Evolutionary conservation across 2,113 vertebrate species (phyloP).

Genomic region (Glaucidium brasilianum): DNA sequence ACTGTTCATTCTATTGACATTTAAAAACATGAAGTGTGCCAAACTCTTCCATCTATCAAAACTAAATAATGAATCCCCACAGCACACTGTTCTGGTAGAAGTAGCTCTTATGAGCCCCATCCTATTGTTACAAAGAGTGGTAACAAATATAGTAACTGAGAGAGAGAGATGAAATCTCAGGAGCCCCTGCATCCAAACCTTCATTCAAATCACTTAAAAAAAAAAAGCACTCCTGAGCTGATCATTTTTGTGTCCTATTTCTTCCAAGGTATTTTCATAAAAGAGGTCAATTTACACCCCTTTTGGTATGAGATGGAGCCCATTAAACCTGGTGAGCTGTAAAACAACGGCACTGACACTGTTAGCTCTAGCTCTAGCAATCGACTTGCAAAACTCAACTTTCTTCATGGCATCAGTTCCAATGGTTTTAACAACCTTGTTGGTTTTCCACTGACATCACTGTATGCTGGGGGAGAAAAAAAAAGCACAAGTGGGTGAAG

Average conservation of each 20-base stretch:
- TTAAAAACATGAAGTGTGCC: neutral
- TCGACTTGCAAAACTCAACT: neutral
- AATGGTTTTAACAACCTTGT: neutral
- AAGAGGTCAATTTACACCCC: neutral
- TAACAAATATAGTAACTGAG: neutral
- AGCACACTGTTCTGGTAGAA: neutral
- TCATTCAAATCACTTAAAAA: neutral
- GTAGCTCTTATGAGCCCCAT: neutral
- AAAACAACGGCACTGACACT: neutral
- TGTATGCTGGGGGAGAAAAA: neutral
- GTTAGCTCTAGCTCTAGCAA: neutral
- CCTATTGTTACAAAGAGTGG: fast-evolving
- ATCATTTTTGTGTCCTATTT: neutral
- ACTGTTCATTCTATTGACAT: neutral
- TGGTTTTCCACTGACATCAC: neutral
- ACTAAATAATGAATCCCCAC: neutral
- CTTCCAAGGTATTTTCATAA: neutral
- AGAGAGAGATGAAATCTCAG: neutral
- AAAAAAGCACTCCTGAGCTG: neutral
- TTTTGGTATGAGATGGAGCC: neutral
- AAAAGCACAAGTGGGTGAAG: neutral
- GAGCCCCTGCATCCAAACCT: neutral
- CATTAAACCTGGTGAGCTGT: neutral
- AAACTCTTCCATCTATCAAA: neutral
- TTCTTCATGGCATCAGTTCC: neutral